Evolutionary conservation across 2,888 invertebrate genomes (phyloP), one percentile per base, ranked within the genome.

Genomic region (Drosophila aldrichi): DNA sequence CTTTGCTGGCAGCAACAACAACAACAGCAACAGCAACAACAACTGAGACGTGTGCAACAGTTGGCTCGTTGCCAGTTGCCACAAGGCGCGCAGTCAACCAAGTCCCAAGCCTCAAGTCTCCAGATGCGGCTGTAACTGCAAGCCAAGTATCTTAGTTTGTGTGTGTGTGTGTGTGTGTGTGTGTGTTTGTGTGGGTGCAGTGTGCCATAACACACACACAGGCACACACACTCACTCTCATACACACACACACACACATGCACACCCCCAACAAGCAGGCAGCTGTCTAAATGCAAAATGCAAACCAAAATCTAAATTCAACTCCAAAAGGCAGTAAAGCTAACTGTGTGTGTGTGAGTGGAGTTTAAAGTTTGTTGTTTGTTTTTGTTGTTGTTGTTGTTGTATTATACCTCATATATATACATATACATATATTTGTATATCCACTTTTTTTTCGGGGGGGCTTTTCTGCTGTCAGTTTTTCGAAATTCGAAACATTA

Each of bases 401-500:
- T 34, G 41, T 55, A 54, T 38, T 73, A 51, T 57, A 34, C 14
- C 34, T 52, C 57, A 57, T 67, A 52, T 70, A 52, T 8, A 20
- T 69, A 51, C 3, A 25, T 20, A 20, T 65, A 48, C 10, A n/a
- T 52, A 38, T 63, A 55, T 65, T 46, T 74, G 32, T 38, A 16
- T 22, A 29, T 60, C 57, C 69, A 51, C 72, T n/a, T 48, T 77
- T 77, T 74, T 85, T 20, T 1, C 25, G 25, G 44, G 72, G 65
- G 74, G 63, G 72, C 51, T 79, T 88, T 85, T 85, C 74, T 63
- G 70, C 61, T 52, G 74, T 44, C 69, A 72, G 70, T 81, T 84
- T 89, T 84, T 81, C 67, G 76, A 87, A 79, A 85, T 87, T 75
- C 68, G 73, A 82, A 85, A 77, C 89, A 86, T 82, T 84, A 78